Base-by-base conservation (phyloP, 2,797 vertebrate species). In the Molossus alvarezi region DNA sequence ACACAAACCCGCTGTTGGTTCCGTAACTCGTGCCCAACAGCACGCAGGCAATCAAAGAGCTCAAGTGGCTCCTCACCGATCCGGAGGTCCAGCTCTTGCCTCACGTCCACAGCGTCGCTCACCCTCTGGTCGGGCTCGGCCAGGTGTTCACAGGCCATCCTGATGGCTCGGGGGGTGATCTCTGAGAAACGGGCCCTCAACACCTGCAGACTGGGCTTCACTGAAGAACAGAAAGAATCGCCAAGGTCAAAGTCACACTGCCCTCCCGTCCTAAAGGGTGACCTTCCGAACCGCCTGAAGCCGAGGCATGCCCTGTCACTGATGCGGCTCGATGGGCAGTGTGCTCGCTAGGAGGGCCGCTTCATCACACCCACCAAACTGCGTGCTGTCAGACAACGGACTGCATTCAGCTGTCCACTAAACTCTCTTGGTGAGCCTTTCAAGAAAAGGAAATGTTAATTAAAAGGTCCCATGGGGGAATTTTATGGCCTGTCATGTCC, bases 171-270 rank as follows among this genome's bases (percentile, higher is more conserved):
- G 0, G 99, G 99, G 0, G 99, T 99, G 95, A 99, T 99, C 98
- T 99, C 99, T 0, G 99, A 99, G 98, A 99, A 99, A 2, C 99
- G 99, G 3, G 99, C 99, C 69, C 99, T 98, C 95, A 99, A 99
- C 4, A 99, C 99, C 96, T 98, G 99, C 12, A 99, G 95, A 95
- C 98, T 99, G 33, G 99, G 98, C 97, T 99, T 99, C 72, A 99
- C 99, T 99, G 97, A 3, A 33, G 53, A 29, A 65, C 0, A 83
- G 45, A 64, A 4, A 12, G 67, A 18, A n/a, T 15, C 25, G 82
- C 41, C 7, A 15, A 58, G 37, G 20, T 57, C 60, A 93, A n/a
- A 79, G n/a, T 14, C 64, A 37, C 6, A 25, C 2, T 8, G 25
- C 20, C 6, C 9, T 72, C n/a, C 57, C 23, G 9, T 51, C 37